A percentile compares a stretch with the other conserved stretches of the same genome.
Evolutionary conservation across 2,113 vertebrate species (phyloP).

Genomic region (Mesoclemmys tuberculata): DNA sequence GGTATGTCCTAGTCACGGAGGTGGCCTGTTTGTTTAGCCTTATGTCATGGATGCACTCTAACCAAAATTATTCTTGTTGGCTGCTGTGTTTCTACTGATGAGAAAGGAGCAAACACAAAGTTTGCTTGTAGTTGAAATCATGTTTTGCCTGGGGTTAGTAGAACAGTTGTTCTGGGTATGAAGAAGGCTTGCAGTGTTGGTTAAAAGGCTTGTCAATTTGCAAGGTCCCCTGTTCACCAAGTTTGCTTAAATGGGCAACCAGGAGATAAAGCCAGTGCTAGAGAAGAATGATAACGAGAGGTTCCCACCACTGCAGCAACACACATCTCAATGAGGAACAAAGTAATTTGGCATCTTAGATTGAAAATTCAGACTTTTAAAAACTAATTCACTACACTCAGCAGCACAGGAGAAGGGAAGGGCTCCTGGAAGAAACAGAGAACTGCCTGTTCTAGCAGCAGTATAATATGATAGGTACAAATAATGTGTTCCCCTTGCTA

Average conservation of each 20-base stretch:
- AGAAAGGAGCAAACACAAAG: neutral
- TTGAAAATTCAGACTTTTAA: conserved; percentile 31
- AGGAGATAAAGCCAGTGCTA: neutral
- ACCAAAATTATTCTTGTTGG: neutral
- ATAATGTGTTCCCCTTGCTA: neutral
- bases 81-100: neutral
- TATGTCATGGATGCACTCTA: rapidly evolving
- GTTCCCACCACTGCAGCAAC: conserved; percentile 16
- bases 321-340: neutral
- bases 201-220: neutral
- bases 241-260: neutral
- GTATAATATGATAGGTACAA: neutral
- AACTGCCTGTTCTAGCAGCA: neutral
- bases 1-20: neutral
- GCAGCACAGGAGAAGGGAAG: neutral
- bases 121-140: neutral
- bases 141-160: neutral
- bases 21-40: neutral
- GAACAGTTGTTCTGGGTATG: neutral
- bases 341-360: conserved; percentile 51
- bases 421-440: conserved; percentile 7
- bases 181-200: neutral
- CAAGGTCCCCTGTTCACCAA: neutral
- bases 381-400: conserved; percentile 54
- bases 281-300: neutral